Percentiles rank a stretch among this genome's conserved stretches.
phyloP scores from a whole-genome alignment of 2,888 invertebrate species.

The Thecophora atra region DNA sequence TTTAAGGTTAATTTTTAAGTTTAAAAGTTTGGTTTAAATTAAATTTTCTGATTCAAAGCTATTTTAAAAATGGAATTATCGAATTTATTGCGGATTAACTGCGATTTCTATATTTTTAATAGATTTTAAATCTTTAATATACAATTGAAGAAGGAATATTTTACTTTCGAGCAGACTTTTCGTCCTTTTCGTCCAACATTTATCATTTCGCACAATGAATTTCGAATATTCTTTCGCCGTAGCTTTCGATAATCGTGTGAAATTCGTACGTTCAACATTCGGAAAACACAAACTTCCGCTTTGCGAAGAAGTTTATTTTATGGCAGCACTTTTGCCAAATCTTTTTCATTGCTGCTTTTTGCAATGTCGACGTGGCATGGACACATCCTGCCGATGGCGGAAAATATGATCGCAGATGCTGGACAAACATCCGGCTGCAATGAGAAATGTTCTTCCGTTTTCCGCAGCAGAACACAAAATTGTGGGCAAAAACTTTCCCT shows the following conservation, averaged over 20 bases:
- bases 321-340: conserved; percentile 1
- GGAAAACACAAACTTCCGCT: conserved; percentile 28
- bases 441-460: conserved; percentile 37
- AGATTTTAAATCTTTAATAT: too few species aligned
- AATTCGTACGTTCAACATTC: conserved; percentile 28
- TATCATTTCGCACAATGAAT: too few species aligned
- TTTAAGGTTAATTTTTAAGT: too few species aligned
- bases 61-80: too few species aligned
- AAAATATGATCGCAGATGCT: conserved; percentile 35
- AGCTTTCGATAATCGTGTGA: conserved; percentile 15
- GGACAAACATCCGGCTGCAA: conserved; percentile 38
- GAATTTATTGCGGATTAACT: too few species aligned
- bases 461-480: background rate
- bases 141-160: too few species aligned
- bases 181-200: too few species aligned
- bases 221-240: background rate
- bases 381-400: conserved; percentile 30
- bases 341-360: background rate
- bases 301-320: conserved; percentile 22
- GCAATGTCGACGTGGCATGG: background rate
- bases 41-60: too few species aligned
- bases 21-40: too few species aligned
- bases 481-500: background rate
- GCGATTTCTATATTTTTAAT: too few species aligned
- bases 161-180: too few species aligned